A percentile compares a stretch with the other conserved stretches of the same genome.
Conservation (phyloP, 2,113 vertebrate species). For the Hippocampus comes region DNA sequence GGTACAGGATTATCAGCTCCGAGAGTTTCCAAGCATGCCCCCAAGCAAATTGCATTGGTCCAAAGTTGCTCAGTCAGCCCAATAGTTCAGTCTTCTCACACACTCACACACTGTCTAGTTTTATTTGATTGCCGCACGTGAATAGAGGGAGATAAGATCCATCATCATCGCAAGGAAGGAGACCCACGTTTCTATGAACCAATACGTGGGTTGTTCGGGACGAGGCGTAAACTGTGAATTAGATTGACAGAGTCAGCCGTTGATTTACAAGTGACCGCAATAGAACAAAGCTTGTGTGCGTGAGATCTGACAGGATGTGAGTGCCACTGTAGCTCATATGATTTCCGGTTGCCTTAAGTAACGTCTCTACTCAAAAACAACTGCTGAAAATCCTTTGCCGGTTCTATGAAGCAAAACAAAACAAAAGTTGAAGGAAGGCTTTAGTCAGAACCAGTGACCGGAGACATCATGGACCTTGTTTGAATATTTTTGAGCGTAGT, state of each 20-base stretch:
- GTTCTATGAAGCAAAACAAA: slow-evolving; percentile 6
- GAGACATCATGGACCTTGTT: slow-evolving; percentile 46
- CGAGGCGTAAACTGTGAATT: slow-evolving; percentile 68
- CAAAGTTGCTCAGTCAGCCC: background rate
- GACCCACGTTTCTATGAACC: slow-evolving; percentile 15
- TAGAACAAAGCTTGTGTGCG: slow-evolving; percentile 19
- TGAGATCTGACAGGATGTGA: slow-evolving; percentile 12
- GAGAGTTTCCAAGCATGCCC: slow-evolving; percentile 19
- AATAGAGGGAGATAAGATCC: slow-evolving; percentile 9
- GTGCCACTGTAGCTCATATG: slow-evolving; percentile 7
- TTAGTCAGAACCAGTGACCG: slow-evolving; percentile 31
- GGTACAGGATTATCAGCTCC: slow-evolving; percentile 51
- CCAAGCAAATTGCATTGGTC: slow-evolving; percentile 5
- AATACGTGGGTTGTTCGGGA: slow-evolving; percentile 43
- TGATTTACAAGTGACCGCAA: slow-evolving; percentile 31
- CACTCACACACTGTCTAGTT: slow-evolving; percentile 68
- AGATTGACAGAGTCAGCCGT: slow-evolving; percentile 40
- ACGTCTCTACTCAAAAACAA: slow-evolving; percentile 18
- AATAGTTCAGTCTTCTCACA: slow-evolving; percentile 20
- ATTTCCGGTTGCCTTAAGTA: slow-evolving; percentile 28
- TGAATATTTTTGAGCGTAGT: slow-evolving; percentile 2
- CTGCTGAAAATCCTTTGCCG: slow-evolving; percentile 2
- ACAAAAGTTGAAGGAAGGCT: slow-evolving; percentile 26
- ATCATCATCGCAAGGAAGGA: background rate
- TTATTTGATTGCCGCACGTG: slow-evolving; percentile 47